Conservation (phyloP, 2,113 vertebrate genomes). For the Gnathonemus longibarbis region DNA sequence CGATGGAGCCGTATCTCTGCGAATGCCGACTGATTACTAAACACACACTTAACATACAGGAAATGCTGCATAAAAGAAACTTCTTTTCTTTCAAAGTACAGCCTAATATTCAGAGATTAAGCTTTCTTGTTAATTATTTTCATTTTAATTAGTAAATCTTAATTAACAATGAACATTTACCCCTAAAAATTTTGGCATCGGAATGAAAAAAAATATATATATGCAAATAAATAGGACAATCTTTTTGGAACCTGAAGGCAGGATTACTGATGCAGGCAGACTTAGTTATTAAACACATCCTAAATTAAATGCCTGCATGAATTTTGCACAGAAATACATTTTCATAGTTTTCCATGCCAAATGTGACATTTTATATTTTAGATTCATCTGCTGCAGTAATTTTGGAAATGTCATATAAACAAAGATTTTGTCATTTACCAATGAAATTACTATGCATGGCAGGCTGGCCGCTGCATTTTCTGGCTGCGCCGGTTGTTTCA, state of each 20-base stretch:
- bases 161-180: constrained; percentile 99
- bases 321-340: constrained; percentile 99
- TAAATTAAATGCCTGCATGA: constrained; percentile 99
- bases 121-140: constrained; percentile 93
- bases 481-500: constrained; percentile 92
- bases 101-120: constrained; percentile 86
- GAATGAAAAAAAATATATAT: constrained; percentile 72
- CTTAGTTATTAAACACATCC: constrained; percentile 98
- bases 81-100: constrained; percentile 79
- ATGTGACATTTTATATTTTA: constrained; percentile 99
- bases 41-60: constrained; percentile 62
- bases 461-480: constrained; percentile 81
- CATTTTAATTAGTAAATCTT: constrained; percentile 98
- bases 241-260: constrained; percentile 96
- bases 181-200: constrained; percentile 82
- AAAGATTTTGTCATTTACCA: constrained; percentile 99
- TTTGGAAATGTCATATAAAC: constrained; percentile 99
- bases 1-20: constrained; percentile 33
- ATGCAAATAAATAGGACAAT: constrained; percentile 98
- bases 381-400: constrained; percentile 90
- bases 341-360: constrained; percentile 99
- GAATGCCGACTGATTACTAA: constrained; percentile 61
- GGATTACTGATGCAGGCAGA: constrained; percentile 97
- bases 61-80: constrained; percentile 59
- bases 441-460: constrained; percentile 95